Evolutionary conservation across 1,140 invertebrate species (phyloP), one percentile per base, ranked within the genome.

Genomic region (Leptonema lineaticorne): DNA sequence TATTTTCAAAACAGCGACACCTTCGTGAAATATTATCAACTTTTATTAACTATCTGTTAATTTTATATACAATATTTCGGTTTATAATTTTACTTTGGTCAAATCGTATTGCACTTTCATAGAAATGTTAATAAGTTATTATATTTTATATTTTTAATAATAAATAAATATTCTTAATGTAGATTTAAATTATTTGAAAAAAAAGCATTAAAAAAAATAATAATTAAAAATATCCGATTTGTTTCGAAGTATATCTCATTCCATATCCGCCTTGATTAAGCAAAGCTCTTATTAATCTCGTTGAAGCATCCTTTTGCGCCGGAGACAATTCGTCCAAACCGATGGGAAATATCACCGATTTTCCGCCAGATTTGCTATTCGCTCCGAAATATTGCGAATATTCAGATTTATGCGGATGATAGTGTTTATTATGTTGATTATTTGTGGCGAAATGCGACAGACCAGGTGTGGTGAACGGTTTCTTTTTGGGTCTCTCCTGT

Each of bases 381-480:
- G 48, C 18, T 6, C 22, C 20, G 22, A 73, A 73, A 60, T 70
- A 70, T 24, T 63, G 63, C 20, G 69, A 63, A 33, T 73, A 70
- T n/a, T 73, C 69, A 6, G 69, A 66, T 50, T 73, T 70, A 4
- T 48, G 59, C 2, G n/a, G 7, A 63, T 73, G 18, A 30, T 26
- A 6, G 9, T 48, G 16, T 1, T 20, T 20, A 20, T 29, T 58
- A 18, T 46, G 58, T 1, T 57, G 16, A 37, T 57, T 27, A 26
- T 63, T 33, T 2, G 73, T 71, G 1, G 70, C 57, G 65, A 75
- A 80, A 65, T 80, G 76, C 62, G 78, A 78, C 20, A 80, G 68
- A 0, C 78, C 79, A 0, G 78, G 78, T n/a, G 79, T 79, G 3
- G 73, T 63, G 73, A 79, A 64, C 73, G 75, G 71, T 30, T 73